Evolutionary conservation across 2,797 vertebrate species (phyloP).

Genomic region (Hafferia zeledoni): DNA sequence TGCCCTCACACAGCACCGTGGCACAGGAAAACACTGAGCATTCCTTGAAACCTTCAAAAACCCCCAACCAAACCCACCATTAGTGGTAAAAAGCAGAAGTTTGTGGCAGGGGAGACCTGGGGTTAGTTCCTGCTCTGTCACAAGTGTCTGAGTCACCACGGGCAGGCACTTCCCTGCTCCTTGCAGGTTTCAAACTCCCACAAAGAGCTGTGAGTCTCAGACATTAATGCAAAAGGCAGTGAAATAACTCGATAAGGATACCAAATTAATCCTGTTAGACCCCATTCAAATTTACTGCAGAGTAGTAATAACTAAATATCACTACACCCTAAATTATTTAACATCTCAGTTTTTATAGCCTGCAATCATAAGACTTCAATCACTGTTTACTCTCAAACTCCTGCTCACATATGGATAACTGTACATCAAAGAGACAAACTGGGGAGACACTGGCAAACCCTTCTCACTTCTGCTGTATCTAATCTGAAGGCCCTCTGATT

Average conservation of each 20-base stretch:
- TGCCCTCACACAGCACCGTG: not conserved
- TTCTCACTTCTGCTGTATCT: not conserved
- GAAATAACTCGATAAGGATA: not conserved
- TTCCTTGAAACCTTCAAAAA: not conserved
- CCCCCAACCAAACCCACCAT: not conserved
- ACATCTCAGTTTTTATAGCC: not conserved
- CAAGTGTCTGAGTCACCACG: conserved; percentile 35
- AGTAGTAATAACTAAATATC: not conserved
- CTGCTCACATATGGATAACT: not conserved
- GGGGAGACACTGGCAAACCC: not conserved
- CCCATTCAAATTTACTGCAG: not conserved
- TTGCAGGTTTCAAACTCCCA: not conserved
- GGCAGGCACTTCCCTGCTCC: not conserved
- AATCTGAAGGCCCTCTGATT: not conserved
- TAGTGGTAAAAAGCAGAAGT: not conserved
- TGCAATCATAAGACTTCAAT: not conserved
- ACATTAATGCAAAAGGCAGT: not conserved
- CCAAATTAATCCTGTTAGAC: not conserved
- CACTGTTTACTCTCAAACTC: not conserved
- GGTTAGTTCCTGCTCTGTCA: conserved; percentile 11
- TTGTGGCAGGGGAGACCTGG: not conserved
- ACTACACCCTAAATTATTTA: not conserved
- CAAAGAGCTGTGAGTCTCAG: not conserved
- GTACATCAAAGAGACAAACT: not conserved
- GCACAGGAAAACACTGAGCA: not conserved